Base-by-base conservation (phyloP, 2,888 invertebrate species). In the Plagodis dolabraria region DNA sequence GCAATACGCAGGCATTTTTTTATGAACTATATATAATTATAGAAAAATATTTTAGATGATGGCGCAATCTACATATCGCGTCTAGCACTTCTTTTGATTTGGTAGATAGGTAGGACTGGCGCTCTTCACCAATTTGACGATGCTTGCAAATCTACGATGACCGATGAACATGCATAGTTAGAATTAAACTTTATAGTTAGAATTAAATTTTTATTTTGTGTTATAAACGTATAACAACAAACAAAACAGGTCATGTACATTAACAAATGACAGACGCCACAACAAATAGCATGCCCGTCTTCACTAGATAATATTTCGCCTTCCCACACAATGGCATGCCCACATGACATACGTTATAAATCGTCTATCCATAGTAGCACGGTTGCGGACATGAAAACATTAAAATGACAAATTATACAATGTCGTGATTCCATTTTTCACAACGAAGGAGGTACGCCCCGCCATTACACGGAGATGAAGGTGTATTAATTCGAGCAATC, bases 321-420 rank as follows among this genome's bases (percentile, higher is more conserved):
- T 71, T 69, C 68, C 70, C 74, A 65, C 75, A 81, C 77, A 82
- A 80, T 74, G 75, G 74, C 63, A 58, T 57, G 63, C 55, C 59
- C 63, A 76, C 78, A 80, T 83, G 82, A 82, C 83, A 22, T 22
- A 75, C 70, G 74, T 82, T 80, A 85, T 83, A 85, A 85, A 85
- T 84, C 74, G 79, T 82, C 77, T 80, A 82, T 81, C 79, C 80
- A 82, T 84, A 83, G 77, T 80, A 73, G 73, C 65, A 65, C 74
- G 74, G 77, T 71, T 76, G 83, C 75, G 77, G 81, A 84, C 84
- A 82, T 74, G 80, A 82, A 81, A 82, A 82, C 85, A 86, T 88
- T 86, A 87, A 85, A 87, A 88, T 88, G 86, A 87, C 86, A 87
- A 87, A 87, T 88, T 76, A 85, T 84, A 79, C 75, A 79, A 80